A percentile compares a stretch with the other conserved stretches of the same genome.
Conservation (phyloP, 2,888 invertebrate genomes). For the Helleia helle region DNA sequence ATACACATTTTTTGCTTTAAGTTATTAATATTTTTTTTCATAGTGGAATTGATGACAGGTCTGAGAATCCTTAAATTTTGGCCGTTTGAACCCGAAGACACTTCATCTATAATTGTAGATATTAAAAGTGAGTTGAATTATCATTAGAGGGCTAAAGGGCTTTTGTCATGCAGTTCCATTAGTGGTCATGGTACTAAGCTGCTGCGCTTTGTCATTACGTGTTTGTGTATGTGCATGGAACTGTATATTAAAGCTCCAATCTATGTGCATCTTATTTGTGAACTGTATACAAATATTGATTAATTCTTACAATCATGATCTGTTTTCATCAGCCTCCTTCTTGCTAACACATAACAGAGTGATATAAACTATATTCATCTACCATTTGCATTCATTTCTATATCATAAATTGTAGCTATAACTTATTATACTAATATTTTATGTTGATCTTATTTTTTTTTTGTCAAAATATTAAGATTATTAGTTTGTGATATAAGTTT, state of each 20-base stretch:
- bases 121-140: conserved; percentile 35
- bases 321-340: too few relatives aligned
- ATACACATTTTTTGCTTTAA: not conserved
- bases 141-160: conserved; percentile 25
- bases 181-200: conserved; percentile 8
- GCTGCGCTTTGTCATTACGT: not conserved
- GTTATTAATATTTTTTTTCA: conserved; percentile 30
- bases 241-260: not conserved
- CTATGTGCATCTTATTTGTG: too few relatives aligned
- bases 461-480: too few relatives aligned
- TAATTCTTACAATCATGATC: too few relatives aligned
- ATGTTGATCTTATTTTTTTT: too few relatives aligned
- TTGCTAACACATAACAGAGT: too few relatives aligned
- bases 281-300: too few relatives aligned
- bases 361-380: too few relatives aligned
- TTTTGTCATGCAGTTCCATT: conserved; percentile 24
- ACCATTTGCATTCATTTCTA: too few relatives aligned
- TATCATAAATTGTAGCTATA: too few relatives aligned
- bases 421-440: too few relatives aligned
- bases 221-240: conserved; percentile 4
- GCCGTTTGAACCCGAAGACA: conserved; percentile 32
- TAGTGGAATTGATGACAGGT: conserved; percentile 42
- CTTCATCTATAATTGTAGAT: conserved; percentile 24
- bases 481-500: too few relatives aligned
- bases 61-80: conserved; percentile 31